A percentile compares a stretch with the other conserved stretches of the same genome.
Evolutionary conservation across 1,140 invertebrate species (phyloP).

Genomic region (Achatina immaculata): DNA sequence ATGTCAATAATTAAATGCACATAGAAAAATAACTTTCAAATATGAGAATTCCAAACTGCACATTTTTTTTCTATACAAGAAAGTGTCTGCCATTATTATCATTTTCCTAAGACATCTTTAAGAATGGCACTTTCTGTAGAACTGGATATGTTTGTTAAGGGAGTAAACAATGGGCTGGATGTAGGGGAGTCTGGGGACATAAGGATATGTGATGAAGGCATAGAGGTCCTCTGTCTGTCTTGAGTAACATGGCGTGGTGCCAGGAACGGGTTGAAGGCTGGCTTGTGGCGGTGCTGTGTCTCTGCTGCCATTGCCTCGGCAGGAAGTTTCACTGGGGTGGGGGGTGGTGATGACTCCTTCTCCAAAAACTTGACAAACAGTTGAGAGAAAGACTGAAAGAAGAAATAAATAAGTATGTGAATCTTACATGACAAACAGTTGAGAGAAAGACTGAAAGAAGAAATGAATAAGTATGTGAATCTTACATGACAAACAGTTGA

Average conservation of each 20-base stretch:
- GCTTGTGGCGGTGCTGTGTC: conserved; percentile 51
- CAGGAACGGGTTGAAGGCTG: conserved; percentile 66
- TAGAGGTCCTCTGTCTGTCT: conserved; percentile 11
- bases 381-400: conserved; percentile 81
- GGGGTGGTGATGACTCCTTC: conserved; percentile 83
- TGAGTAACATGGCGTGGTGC: conserved; percentile 63
- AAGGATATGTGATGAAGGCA: conserved; percentile 40
- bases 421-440: too few species aligned
- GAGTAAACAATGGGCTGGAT: conserved; percentile 41
- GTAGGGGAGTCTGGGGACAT: conserved; percentile 50
- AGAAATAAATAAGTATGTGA: too few species aligned
- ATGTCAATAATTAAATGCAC: too few species aligned
- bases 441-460: too few species aligned
- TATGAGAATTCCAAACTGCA: neutral
- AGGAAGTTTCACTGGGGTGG: conserved; percentile 76
- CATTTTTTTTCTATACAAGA: neutral
- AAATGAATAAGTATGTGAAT: too few species aligned
- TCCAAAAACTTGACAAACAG: conserved; percentile 93
- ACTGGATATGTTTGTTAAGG: conserved; percentile 25
- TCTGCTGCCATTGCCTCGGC: conserved; percentile 73
- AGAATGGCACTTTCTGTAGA: conserved; percentile 53
- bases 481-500: too few species aligned
- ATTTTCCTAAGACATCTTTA: conserved; percentile 57
- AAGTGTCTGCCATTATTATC: conserved; percentile 28
- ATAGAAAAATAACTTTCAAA: neutral